A percentile compares a stretch with the other conserved stretches of the same genome.
These are phyloP conservation scores for Drosophila nannoptera DNA, from an alignment of 1,140 invertebrate species.

Conservation along the genomic window DNA sequence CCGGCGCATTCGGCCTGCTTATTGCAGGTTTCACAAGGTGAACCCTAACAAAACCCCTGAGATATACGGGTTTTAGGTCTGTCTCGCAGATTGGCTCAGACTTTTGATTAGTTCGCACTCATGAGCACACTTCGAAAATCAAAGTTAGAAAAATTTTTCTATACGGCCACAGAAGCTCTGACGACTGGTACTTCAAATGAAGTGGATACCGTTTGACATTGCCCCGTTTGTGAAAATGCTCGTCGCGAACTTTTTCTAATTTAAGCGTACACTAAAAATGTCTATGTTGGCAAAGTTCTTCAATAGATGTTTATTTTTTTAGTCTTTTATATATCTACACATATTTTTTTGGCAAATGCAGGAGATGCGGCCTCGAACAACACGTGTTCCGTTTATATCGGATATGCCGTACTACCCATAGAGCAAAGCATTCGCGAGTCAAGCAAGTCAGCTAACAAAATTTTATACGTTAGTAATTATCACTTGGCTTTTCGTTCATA, in stretches of 20 bases:
- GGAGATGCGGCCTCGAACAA: conserved; percentile 30
- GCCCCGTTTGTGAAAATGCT: neutral
- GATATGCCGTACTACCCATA: conserved; percentile 12
- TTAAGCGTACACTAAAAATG: conserved; percentile 22
- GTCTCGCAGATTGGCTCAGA: conserved; percentile 14
- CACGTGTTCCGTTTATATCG: conserved; percentile 28
- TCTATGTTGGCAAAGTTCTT: conserved; percentile 13
- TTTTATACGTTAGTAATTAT: conserved; percentile 59
- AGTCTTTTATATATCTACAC: neutral
- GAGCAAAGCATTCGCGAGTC: conserved; percentile 1
- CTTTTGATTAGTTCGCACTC: conserved; percentile 9
- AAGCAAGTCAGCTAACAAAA: conserved; percentile 28
- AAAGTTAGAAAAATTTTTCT: conserved; percentile 9
- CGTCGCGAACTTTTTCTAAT: conserved; percentile 18
- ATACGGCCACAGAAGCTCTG: neutral
- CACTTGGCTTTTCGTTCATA: conserved; percentile 25
- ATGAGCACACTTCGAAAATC: conserved; percentile 4
- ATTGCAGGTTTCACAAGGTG: conserved; percentile 26
- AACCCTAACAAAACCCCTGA: neutral
- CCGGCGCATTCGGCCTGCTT: conserved; percentile 11
- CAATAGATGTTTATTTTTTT: neutral
- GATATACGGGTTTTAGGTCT: conserved; percentile 5
- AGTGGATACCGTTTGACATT: conserved; percentile 7
- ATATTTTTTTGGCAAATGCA: conserved; percentile 36
- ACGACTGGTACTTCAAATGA: conserved; percentile 7